A percentile compares a stretch with the other conserved stretches of the same genome.
phyloP scores from a whole-genome alignment of 2,113 vertebrate genomes.

The Epinephelus cyanopodus region DNA sequence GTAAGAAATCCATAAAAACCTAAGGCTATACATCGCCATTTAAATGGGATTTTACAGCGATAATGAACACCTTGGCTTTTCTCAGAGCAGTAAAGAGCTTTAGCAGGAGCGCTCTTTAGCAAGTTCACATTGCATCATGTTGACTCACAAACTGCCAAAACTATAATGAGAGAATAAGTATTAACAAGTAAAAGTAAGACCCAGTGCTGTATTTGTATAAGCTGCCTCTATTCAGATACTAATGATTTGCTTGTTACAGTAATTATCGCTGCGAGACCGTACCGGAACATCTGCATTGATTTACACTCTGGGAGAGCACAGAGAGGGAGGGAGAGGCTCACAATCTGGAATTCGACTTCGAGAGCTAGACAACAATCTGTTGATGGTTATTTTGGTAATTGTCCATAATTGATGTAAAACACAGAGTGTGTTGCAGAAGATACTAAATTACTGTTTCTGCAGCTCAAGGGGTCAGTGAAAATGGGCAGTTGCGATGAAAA shows the following conservation, averaged over 20 bases:
- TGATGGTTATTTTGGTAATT: conserved; percentile 83
- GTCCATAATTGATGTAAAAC: conserved; percentile 80
- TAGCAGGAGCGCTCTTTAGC: conserved; percentile 48
- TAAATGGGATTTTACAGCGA: conserved; percentile 66
- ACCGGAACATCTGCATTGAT: conserved; percentile 86
- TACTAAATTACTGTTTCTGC: conserved; percentile 70
- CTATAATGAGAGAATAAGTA: conserved; percentile 76
- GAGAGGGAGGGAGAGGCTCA: conserved; percentile 71
- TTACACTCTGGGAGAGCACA: conserved; percentile 73
- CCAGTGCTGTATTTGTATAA: conserved; percentile 80
- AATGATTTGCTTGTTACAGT: conserved; percentile 85
- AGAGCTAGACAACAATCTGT: conserved; percentile 83
- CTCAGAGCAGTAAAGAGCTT: conserved; percentile 56
- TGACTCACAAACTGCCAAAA: conserved; percentile 67
- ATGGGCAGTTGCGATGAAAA: conserved; percentile 59
- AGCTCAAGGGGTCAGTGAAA: conserved; percentile 63
- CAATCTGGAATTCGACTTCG: conserved; percentile 82
- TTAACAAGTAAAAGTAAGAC: conserved; percentile 75
- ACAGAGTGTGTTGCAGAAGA: conserved; percentile 62
- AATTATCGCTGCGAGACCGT: conserved; percentile 83
- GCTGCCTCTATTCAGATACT: conserved; percentile 81
- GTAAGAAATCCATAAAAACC: conserved; percentile 54
- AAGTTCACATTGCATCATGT: conserved; percentile 75
- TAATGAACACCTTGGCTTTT: conserved; percentile 66
- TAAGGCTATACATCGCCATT: conserved; percentile 39